Evolutionary conservation across 2,113 vertebrate genomes (phyloP), one percentile per base, ranked within the genome.

Genomic region (Chlorodrepanis virens): DNA sequence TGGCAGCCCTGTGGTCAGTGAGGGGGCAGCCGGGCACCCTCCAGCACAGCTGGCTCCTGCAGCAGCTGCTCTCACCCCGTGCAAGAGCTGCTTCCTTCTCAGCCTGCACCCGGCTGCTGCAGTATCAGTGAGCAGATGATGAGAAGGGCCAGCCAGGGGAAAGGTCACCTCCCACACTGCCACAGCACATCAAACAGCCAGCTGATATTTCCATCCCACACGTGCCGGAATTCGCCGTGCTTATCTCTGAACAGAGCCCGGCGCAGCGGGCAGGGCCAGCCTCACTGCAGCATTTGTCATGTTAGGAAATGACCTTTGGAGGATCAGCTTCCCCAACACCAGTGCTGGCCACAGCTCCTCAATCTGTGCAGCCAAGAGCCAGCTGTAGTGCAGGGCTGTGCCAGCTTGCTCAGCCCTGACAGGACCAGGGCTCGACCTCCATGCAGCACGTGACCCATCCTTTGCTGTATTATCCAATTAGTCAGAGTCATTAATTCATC

Each of bases 391-490:
- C 71, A 18, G 60, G 2, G 28, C 53, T 56, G 22, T 9, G 31
- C 83, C 44, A 60, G 14, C 76, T 29, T 3, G 37, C 71, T 56
- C 37, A 78, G 68, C 35, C 78, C 71, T 13, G 18, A 14, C 42
- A 67, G 71, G 45, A 39, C 71, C 63, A 9, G 60, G 56, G 83
- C 69, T 70, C 65, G 60, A 89, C 85, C 85, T 71, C 72, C 0
- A 2, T 21, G 3, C 37, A 59, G 67, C 86, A 8, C 24, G 4
- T 64, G 52, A 84, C 47, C 71, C 47, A 1, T 47, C 49, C 83
- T 89, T 81, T 71, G 72, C 92, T 93, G 24, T 33, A 49, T 88
- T 94, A 92, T 88, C 94, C 92, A 86, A 90, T 96, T 95, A 95
- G 85, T 89, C 80, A 52, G 83, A 89, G 77, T 69, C 80, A 50